phyloP scores from a whole-genome alignment of 2,888 invertebrate genomes.

The Phytoseiulus persimilis region DNA sequence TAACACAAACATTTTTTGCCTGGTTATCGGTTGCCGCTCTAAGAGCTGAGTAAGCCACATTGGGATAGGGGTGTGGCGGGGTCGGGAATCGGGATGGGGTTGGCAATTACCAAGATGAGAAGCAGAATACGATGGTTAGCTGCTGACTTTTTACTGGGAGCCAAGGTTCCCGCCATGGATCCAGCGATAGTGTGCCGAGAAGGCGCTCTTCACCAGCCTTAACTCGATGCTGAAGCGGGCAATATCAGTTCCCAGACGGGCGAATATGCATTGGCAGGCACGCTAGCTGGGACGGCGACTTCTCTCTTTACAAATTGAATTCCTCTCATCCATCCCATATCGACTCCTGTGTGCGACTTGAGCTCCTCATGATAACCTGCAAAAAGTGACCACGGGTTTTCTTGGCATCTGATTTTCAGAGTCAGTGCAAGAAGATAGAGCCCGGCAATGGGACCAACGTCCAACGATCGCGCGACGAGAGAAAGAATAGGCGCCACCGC shows the following conservation, averaged over 20 bases:
- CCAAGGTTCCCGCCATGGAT: not conserved
- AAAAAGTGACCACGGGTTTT: too few relatives aligned
- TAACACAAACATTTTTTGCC: constrained; percentile 38
- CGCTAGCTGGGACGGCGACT: not conserved
- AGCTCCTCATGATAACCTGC: too few relatives aligned
- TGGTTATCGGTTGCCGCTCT: not conserved
- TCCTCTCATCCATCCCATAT: too few relatives aligned
- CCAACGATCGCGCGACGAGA: too few relatives aligned
- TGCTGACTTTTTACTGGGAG: not conserved
- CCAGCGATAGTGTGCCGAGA: not conserved
- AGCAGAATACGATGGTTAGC: constrained; percentile 36
- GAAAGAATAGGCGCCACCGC: too few relatives aligned
- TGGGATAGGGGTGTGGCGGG: not conserved
- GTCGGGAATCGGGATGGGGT: not conserved
- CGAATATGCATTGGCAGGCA: not conserved
- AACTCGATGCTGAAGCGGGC: not conserved
- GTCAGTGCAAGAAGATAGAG: too few relatives aligned
- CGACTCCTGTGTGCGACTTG: too few relatives aligned
- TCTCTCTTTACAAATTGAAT: not conserved
- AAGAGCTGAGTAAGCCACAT: constrained; percentile 5
- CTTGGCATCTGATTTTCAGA: too few relatives aligned
- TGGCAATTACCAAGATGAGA: constrained; percentile 37
- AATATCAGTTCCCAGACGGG: not conserved
- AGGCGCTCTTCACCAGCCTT: not conserved
- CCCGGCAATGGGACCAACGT: too few relatives aligned